Evolutionary conservation across 2,888 invertebrate species (phyloP).

Genomic region (Habroteleia sp.): DNA sequence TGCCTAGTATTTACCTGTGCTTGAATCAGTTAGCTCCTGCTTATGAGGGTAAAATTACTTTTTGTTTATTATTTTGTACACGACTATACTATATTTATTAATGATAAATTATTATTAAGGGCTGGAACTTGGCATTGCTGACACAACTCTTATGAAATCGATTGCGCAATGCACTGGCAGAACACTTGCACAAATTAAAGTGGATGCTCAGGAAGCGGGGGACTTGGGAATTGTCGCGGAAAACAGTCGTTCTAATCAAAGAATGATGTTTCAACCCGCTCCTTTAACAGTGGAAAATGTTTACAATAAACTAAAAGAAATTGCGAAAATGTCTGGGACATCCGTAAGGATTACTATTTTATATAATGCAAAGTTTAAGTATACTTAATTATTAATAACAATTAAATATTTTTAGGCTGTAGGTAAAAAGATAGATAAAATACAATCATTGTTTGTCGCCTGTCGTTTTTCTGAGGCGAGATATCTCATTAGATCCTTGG

Average conservation of each 20-base stretch:
- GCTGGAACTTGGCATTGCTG: slow-evolving; percentile 95
- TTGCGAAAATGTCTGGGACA: slow-evolving; percentile 92
- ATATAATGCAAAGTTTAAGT: no score
- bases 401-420: slow-evolving; percentile 84
- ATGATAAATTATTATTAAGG: slow-evolving; percentile 76
- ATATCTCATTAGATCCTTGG: slow-evolving; percentile 93
- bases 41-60: slow-evolving; percentile 92
- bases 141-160: slow-evolving; percentile 96
- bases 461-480: slow-evolving; percentile 93
- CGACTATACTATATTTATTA: no score
- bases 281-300: slow-evolving; percentile 89
- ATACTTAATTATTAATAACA: no score
- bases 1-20: slow-evolving; percentile 95
- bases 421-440: slow-evolving; percentile 93
- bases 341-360: slow-evolving; percentile 71
- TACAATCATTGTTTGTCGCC: slow-evolving; percentile 95
- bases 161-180: slow-evolving; percentile 95
- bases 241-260: slow-evolving; percentile 90
- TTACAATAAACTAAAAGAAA: slow-evolving; percentile 91
- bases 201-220: slow-evolving; percentile 87
- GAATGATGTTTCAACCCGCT: slow-evolving; percentile 93
- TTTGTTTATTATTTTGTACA: no score
- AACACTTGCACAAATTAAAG: slow-evolving; percentile 90
- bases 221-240: slow-evolving; percentile 96
- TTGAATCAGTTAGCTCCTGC: slow-evolving; percentile 98